Base-by-base conservation (phyloP, 2,888 invertebrate species). In the Minunthozetes semirufus region DNA sequence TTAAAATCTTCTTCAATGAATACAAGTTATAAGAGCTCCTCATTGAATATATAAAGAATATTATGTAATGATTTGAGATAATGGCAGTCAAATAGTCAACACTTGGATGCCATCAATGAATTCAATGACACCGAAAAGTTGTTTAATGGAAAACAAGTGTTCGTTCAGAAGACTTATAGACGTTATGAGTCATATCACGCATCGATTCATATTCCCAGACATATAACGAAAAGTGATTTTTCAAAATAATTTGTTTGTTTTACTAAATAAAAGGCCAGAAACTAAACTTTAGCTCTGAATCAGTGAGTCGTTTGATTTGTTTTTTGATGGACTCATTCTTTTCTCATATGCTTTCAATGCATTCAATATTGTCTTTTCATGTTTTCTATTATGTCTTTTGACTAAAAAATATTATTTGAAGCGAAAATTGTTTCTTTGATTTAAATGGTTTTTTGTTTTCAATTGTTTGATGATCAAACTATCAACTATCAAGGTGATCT, bases 151-250 rank as follows among this genome's bases (percentile, higher is more conserved):
- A 70, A 38, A 66, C 29, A 66, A 11, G 42, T 66, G 42, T 63
- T 66, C 19, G 38, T 66, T n/a, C 38, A 42, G n/a, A 66, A n/a
- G 66, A 9, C 48, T 48, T 42, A 70, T 46, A 48, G 42, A 42
- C 17, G 22, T n/a, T 50, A 50, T 15, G 19, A 11, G 22, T 70
- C 38, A 70, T 70, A 70, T 19, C 48, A 70, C 70, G 70, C 70
- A 70, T 46, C 42, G 70, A 46, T 46, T 46, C 42, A 70, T 46
- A 70, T 70, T 70, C 70, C 70, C 70, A 70, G 46, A 70, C 70
- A 70, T 70, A 70, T 70, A 70, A 70, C 42, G 11, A 70, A 70
- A 70, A 70, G 15, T 66, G 63, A 61, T 56, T 38, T 66, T 42
- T 66, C 15, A 46, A 48, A 70, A 70, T 70, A 70, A 66, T 70